Conservation (phyloP, 2,797 vertebrate genomes). For the Tokudaia tokunoshimensis region DNA sequence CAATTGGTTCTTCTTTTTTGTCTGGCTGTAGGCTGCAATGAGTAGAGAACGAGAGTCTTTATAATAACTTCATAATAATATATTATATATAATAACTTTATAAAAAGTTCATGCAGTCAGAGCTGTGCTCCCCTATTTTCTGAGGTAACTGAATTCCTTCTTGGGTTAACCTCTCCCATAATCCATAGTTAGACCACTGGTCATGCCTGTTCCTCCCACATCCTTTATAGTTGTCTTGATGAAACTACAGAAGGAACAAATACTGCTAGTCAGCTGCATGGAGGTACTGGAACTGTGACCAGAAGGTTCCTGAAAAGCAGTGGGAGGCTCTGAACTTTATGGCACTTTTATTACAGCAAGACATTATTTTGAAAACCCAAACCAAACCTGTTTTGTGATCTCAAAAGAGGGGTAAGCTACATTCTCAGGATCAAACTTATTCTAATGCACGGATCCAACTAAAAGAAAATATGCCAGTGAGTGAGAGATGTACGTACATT, state of each 20-base stretch:
- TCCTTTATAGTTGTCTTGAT: background rate
- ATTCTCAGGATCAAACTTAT: background rate
- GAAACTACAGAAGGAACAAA: background rate
- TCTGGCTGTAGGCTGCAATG: background rate
- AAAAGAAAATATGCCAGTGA: background rate
- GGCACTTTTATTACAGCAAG: background rate
- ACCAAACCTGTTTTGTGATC: accelerated
- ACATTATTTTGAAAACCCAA: background rate
- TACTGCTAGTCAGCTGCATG: background rate
- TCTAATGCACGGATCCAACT: background rate
- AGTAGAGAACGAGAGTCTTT: background rate
- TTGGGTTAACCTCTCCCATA: background rate
- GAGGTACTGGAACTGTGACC: background rate
- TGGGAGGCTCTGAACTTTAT: background rate
- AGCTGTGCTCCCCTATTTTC: background rate
- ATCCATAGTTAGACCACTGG: background rate
- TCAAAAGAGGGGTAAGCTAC: background rate
- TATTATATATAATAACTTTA: background rate
- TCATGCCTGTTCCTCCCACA: background rate
- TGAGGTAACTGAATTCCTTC: background rate
- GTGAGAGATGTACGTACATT: accelerated
- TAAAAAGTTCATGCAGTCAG: background rate
- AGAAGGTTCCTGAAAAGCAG: background rate
- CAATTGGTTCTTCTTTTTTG: background rate
- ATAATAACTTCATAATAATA: background rate